Evolutionary conservation across 2,113 vertebrate species (phyloP), one percentile per base, ranked within the genome.

Genomic region (Eolophus roseicapilla): DNA sequence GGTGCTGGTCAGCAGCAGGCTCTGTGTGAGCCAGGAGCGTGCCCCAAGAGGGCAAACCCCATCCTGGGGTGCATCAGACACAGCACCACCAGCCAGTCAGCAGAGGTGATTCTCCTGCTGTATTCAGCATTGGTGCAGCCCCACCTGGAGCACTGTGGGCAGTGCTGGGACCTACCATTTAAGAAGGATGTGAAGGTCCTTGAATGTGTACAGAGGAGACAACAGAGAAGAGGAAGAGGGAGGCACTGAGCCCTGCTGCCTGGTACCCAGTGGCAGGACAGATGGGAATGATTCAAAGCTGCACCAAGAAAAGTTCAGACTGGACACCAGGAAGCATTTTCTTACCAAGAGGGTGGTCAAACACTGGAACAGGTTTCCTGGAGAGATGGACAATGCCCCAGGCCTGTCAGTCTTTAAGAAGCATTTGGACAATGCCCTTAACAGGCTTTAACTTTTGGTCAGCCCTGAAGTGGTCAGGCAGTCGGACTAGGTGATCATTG

Each of bases 341-440:
- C 46, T 7, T 41, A 1, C 24, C 1, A 1, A 21, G 7, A 71
- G 16, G 11, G 13, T 44, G 21, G 37, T 47, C 17, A 52, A 6
- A 63, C 41, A 10, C 33, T 57, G 46, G 3, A 57, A 73, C 8
- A 68, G 59, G 19, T 52, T 85, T 43, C 9, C 52, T 37, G 3
- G 49, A 55, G 13, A n/a, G 14, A 6, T 71, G 13, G 13, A 21
- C 0, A 0, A 3, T 69, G 17, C 4, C 9, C 28, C 39, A 31
- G 44, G 16, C 10, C 77, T 39, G 6, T 28, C 39, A 65, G 7
- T 31, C 2, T 70, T 75, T 13, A 5, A 86, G 8, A 71, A 11
- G 2, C 10, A 17, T 57, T 57, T 88, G 44, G 18, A 24, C 33
- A 65, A 29, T 7, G 7, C 5, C 29, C 24, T 35, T 71, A 57